These are phyloP conservation scores for Saccostrea echinata DNA, from an alignment of 1,140 invertebrate genomes.

Conservation along the genomic window DNA sequence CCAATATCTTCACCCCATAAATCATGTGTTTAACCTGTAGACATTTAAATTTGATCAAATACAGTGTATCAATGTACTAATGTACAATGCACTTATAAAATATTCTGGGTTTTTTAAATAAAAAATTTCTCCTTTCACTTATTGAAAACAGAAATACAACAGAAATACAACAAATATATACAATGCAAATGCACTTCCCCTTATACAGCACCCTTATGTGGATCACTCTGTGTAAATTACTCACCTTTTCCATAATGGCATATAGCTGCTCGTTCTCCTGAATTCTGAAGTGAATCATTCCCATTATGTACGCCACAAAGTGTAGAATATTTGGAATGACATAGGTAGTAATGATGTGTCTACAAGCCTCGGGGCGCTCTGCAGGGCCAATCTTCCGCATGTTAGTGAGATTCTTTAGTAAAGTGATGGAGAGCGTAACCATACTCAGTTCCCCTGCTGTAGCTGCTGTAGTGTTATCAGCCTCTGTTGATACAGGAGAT, in stretches of 20 bases:
- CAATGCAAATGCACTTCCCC: too few relatives aligned
- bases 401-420: slow-evolving; percentile 60
- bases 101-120: too few relatives aligned
- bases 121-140: too few relatives aligned
- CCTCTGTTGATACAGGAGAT: slow-evolving; percentile 28
- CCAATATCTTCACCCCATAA: too few relatives aligned
- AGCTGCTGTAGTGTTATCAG: slow-evolving; percentile 46
- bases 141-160: too few relatives aligned
- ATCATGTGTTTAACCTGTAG: too few relatives aligned
- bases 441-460: background rate
- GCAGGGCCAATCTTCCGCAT: background rate
- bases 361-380: slow-evolving; percentile 63
- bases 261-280: slow-evolving; percentile 93
- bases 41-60: too few relatives aligned
- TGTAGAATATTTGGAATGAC: slow-evolving; percentile 89
- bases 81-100: too few relatives aligned
- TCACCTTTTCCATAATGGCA: slow-evolving; percentile 93
- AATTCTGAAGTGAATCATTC: slow-evolving; percentile 88
- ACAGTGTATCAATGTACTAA: too few relatives aligned
- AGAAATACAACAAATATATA: too few relatives aligned
- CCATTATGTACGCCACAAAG: slow-evolving; percentile 88
- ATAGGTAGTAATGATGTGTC: slow-evolving; percentile 85
- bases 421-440: background rate
- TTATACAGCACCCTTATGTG: too few relatives aligned
- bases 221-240: slow-evolving; percentile 47